These are phyloP conservation scores for Dicrurus megarhynchus DNA, from an alignment of 2,113 vertebrate genomes.

Conservation along the genomic window DNA sequence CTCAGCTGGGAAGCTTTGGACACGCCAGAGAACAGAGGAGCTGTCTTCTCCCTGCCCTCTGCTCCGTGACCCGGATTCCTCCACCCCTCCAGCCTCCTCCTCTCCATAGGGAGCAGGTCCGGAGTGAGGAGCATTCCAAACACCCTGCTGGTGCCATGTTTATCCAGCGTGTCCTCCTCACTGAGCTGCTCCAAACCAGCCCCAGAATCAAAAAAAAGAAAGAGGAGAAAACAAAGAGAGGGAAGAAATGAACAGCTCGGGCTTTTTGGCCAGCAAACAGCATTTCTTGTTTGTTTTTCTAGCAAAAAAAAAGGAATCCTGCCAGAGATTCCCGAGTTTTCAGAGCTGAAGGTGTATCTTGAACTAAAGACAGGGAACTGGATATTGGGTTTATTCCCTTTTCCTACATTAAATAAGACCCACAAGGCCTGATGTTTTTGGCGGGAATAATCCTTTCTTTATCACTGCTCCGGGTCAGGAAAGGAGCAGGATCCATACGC, in stretches of 20 bases:
- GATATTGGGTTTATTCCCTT: background rate
- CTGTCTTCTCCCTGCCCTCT: conserved; percentile 41
- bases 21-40: conserved; percentile 28
- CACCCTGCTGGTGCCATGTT: conserved; percentile 44
- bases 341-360: conserved; percentile 28
- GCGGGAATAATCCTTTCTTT: background rate
- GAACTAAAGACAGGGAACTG: background rate
- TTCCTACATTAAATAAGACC: background rate
- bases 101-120: background rate
- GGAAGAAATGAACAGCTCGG: background rate
- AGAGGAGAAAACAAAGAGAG: background rate
- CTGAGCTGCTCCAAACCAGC: conserved; percentile 30
- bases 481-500: background rate
- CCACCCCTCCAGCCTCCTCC: conserved; percentile 11
- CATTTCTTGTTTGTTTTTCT: conserved; percentile 24
- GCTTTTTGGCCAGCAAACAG: conserved; percentile 24
- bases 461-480: background rate
- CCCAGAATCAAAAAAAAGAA: background rate
- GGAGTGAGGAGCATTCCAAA: conserved; percentile 40
- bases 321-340: background rate
- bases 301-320: background rate
- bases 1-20: conserved; percentile 54
- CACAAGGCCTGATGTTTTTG: background rate
- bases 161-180: conserved; percentile 43
- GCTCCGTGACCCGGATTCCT: conserved; percentile 41